phyloP scores from a whole-genome alignment of 2,797 vertebrate genomes.

The Centroberyx gerrardi region DNA sequence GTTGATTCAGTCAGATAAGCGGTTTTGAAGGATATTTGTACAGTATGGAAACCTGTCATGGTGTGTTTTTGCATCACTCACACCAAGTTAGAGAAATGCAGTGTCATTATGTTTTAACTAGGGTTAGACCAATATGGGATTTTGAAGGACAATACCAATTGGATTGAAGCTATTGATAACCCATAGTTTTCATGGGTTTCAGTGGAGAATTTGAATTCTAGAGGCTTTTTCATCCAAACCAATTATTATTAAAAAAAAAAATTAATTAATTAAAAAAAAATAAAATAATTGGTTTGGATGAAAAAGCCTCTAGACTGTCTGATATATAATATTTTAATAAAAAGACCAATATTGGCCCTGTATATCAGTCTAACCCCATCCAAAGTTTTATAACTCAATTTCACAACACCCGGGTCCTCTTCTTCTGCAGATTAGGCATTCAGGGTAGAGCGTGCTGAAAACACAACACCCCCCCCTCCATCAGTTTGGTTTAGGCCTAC shows the following conservation, averaged over 20 bases:
- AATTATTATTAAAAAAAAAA: too few relatives aligned
- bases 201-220: background rate
- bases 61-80: too few relatives aligned
- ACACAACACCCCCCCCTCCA: background rate
- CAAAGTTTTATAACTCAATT: too few relatives aligned
- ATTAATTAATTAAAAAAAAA: too few relatives aligned
- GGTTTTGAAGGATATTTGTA: constrained; percentile 40
- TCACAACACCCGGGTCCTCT: too few relatives aligned
- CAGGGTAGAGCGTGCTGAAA: too few relatives aligned
- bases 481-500: constrained; percentile 36
- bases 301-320: too few relatives aligned
- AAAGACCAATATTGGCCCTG: background rate
- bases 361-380: too few relatives aligned
- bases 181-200: background rate
- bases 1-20: too few relatives aligned
- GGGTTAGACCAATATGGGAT: background rate
- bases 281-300: too few relatives aligned
- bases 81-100: background rate
- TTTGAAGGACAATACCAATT: background rate
- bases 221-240: too few relatives aligned
- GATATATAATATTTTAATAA: background rate
- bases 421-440: too few relatives aligned
- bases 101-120: background rate
- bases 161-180: background rate
- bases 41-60: background rate